Percentiles rank a stretch among this genome's conserved stretches.
These are phyloP conservation scores for Thereva unica DNA, from an alignment of 2,888 invertebrate genomes.

Conservation along the genomic window DNA sequence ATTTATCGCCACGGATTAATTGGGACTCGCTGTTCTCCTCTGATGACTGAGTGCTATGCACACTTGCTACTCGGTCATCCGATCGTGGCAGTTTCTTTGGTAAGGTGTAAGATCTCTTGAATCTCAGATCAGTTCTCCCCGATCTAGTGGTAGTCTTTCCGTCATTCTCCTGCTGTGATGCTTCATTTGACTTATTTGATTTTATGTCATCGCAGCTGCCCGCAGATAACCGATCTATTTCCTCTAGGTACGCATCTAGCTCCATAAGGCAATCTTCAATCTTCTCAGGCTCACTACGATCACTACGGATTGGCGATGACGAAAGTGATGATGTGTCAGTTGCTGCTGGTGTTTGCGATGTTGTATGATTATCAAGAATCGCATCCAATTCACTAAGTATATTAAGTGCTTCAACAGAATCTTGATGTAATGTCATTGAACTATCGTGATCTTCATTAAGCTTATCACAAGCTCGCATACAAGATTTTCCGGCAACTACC, in stretches of 20 bases:
- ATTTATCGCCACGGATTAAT: constrained; percentile 36
- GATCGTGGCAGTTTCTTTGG: constrained; percentile 32
- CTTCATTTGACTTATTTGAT: constrained; percentile 14
- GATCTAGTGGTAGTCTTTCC: background rate
- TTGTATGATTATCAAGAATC: constrained; percentile 46
- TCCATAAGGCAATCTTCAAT: constrained; percentile 61
- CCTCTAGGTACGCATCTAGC: constrained; percentile 61
- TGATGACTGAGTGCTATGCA: background rate
- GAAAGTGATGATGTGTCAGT: constrained; percentile 22
- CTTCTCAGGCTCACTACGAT: constrained; percentile 46
- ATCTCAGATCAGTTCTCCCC: background rate
- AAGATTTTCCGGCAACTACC: background rate
- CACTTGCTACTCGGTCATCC: background rate
- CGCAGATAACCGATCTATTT: constrained; percentile 51
- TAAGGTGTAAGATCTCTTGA: constrained; percentile 33
- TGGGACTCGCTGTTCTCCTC: constrained; percentile 4
- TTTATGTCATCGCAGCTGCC: constrained; percentile 20
- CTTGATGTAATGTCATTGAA: constrained; percentile 18
- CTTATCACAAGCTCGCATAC: constrained; percentile 1
- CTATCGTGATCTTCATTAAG: constrained; percentile 2
- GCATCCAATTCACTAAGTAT: constrained; percentile 54
- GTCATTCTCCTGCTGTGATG: constrained; percentile 4
- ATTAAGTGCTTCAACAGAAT: constrained; percentile 48
- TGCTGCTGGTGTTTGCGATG: background rate
- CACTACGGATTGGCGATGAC: constrained; percentile 31